Evolutionary conservation across 2,797 vertebrate genomes (phyloP).

Genomic region (Lycodopsis pacificus): DNA sequence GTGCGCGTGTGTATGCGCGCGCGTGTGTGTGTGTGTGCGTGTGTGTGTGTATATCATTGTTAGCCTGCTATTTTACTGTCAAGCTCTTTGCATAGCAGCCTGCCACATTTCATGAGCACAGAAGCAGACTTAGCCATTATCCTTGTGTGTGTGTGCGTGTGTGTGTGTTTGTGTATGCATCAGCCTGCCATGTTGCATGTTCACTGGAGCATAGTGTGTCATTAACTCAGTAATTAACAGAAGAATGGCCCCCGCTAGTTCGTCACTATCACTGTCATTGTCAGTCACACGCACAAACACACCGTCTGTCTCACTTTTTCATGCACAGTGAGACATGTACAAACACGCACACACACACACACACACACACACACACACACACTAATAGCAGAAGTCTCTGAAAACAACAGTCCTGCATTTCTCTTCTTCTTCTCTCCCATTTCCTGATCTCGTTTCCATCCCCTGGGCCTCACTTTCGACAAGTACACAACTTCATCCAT

Average conservation of each 20-base stretch:
- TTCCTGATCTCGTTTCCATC: constrained; percentile 10
- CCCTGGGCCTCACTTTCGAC: constrained; percentile 22
- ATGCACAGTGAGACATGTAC: background rate
- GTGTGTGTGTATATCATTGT: constrained; percentile 57
- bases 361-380: background rate
- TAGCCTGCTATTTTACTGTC: constrained; percentile 77
- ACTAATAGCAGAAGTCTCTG: constrained; percentile 8
- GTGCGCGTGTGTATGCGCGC: constrained; percentile 21
- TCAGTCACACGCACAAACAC: constrained; percentile 51
- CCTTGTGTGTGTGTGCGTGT: constrained; percentile 40
- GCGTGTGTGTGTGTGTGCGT: constrained; percentile 23
- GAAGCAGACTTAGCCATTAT: constrained; percentile 70
- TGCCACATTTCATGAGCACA: constrained; percentile 60
- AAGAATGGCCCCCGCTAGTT: constrained; percentile 63
- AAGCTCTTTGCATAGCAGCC: constrained; percentile 70
- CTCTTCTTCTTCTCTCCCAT: constrained; percentile 4
- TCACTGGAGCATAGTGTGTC: constrained; percentile 72
- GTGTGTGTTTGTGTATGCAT: constrained; percentile 22
- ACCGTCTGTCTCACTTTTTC: background rate
- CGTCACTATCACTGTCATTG: constrained; percentile 60
- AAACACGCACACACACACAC: background rate
- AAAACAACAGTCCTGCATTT: constrained; percentile 28
- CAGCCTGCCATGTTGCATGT: constrained; percentile 71
- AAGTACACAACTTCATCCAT: constrained; percentile 16
- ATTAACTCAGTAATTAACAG: constrained; percentile 81